Evolutionary conservation across 2,888 invertebrate genomes (phyloP).

Genomic region (Strigamia transsilvanica): DNA sequence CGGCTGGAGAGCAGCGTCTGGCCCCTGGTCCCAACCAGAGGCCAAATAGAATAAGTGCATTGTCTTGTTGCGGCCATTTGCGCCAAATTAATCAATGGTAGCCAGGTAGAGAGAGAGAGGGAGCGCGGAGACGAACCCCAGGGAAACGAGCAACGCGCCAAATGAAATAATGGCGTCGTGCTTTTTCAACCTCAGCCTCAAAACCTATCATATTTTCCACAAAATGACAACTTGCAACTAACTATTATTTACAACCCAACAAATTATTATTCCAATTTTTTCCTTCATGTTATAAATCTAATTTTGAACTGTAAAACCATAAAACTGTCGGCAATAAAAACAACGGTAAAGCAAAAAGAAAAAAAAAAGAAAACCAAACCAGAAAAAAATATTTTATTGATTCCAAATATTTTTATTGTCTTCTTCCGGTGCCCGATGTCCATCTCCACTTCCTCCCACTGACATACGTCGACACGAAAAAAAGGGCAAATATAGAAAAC

Average conservation of each 20-base stretch:
- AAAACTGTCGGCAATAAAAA: neutral
- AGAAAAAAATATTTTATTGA: slow-evolving; percentile 8
- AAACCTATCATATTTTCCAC: slow-evolving; percentile 27
- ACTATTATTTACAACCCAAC: neutral
- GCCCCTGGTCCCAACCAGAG: slow-evolving; percentile 41
- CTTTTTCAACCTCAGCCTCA: neutral
- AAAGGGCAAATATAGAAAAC: neutral
- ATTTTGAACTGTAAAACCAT: neutral
- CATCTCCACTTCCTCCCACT: neutral
- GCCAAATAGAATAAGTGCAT: slow-evolving; percentile 52
- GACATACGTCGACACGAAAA: neutral
- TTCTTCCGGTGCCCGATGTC: neutral
- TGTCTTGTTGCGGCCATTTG: slow-evolving; percentile 51
- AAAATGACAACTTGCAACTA: slow-evolving; percentile 26
- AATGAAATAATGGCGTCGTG: slow-evolving; percentile 44
- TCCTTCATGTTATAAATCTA: neutral
- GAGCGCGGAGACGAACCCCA: neutral
- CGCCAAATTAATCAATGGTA: slow-evolving; percentile 52
- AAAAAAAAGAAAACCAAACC: neutral
- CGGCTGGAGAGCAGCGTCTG: slow-evolving; percentile 42
- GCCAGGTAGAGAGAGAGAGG: slow-evolving; percentile 32
- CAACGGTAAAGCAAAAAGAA: neutral
- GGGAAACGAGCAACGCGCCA: slow-evolving; percentile 41
- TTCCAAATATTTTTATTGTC: slow-evolving; percentile 23
- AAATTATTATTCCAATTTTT: neutral